Conservation (phyloP, 2,888 invertebrate genomes). For the Drosophila recens region DNA sequence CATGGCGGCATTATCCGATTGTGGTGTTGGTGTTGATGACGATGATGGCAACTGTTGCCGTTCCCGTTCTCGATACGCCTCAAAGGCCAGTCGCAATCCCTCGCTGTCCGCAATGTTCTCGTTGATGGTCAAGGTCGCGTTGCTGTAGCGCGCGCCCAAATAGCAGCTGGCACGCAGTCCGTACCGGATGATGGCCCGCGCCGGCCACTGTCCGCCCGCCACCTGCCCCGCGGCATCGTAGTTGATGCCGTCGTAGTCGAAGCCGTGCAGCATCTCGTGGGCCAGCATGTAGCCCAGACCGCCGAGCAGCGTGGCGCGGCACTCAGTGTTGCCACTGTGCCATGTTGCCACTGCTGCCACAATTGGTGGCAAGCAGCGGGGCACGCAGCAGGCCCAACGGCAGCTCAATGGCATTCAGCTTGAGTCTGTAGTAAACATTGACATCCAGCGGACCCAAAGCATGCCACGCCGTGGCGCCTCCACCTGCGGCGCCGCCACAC, state of each 20-base stretch:
- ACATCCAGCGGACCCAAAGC: constrained; percentile 71
- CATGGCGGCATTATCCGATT: background rate
- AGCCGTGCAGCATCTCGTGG: constrained; percentile 82
- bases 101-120: constrained; percentile 84
- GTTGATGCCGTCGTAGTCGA: constrained; percentile 83
- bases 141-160: constrained; percentile 66
- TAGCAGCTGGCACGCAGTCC: constrained; percentile 78
- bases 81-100: constrained; percentile 79
- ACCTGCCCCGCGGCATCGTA: constrained; percentile 79
- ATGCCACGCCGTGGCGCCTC: background rate
- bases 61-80: constrained; percentile 53
- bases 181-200: constrained; percentile 78
- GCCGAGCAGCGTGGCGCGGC: constrained; percentile 63
- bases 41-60: constrained; percentile 11
- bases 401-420: constrained; percentile 77
- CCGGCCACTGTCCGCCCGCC: constrained; percentile 68
- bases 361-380: constrained; percentile 60
- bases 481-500: constrained; percentile 19
- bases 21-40: constrained; percentile 1
- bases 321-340: background rate
- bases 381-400: constrained; percentile 79
- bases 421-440: constrained; percentile 82
- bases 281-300: constrained; percentile 79
- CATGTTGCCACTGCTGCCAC: constrained; percentile 20
- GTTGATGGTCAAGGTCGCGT: constrained; percentile 75